A percentile compares a stretch with the other conserved stretches of the same genome.
phyloP scores from a whole-genome alignment of 2,113 vertebrate species.

The Syngnathoides biaculeatus region DNA sequence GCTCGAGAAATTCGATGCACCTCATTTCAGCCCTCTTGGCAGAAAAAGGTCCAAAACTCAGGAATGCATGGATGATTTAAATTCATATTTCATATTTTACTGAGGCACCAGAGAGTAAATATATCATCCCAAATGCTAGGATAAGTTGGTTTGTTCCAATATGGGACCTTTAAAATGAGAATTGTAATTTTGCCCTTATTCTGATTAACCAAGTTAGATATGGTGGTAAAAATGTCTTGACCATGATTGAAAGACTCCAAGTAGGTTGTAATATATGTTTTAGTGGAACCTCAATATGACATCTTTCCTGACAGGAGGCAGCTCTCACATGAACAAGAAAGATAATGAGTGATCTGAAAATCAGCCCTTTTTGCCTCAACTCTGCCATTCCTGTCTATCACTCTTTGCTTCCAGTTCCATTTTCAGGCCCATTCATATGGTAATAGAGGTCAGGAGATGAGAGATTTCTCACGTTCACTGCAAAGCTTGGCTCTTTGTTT shows the following conservation, averaged over 20 bases:
- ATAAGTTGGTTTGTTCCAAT: no score
- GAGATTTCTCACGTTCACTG: conserved; percentile 90
- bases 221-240: neutral
- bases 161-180: neutral
- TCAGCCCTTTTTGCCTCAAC: conserved; percentile 24
- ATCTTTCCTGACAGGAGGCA: neutral
- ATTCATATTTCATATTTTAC: no score
- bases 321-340: neutral
- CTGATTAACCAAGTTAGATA: neutral
- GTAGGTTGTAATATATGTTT: neutral
- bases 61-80: no score
- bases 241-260: neutral
- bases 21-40: no score
- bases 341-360: conserved; percentile 21
- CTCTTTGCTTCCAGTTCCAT: conserved; percentile 50
- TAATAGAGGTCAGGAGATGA: conserved; percentile 92
- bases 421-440: conserved; percentile 87
- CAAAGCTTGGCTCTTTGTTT: conserved; percentile 85
- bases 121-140: no score
- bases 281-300: neutral
- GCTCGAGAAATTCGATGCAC: no score
- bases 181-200: neutral
- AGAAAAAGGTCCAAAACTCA: no score
- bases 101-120: no score
- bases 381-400: conserved; percentile 28